Percentiles rank a stretch among this genome's conserved stretches.
Conservation (phyloP, 2,113 vertebrate genomes). For the Notechis scutatus region DNA sequence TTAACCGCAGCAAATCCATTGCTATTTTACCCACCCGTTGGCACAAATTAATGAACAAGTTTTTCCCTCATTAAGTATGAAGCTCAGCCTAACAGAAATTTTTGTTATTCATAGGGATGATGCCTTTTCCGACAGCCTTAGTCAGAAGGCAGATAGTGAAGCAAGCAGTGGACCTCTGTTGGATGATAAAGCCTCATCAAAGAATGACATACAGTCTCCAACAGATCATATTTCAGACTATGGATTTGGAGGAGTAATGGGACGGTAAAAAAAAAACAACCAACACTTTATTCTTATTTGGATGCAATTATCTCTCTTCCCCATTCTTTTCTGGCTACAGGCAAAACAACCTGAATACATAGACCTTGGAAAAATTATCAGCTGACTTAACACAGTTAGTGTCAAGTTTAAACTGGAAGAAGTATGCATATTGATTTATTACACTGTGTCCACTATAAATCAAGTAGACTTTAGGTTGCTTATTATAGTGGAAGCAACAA, state of each 20-base stretch:
- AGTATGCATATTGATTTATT: not conserved
- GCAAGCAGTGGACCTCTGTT: constrained; percentile 93
- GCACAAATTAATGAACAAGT: not conserved
- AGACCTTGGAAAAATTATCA: not conserved
- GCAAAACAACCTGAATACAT: not conserved
- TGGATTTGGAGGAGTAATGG: constrained; percentile 87
- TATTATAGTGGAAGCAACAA: not conserved
- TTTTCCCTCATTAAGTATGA: not conserved
- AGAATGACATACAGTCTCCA: constrained; percentile 91
- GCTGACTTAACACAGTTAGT: not conserved
- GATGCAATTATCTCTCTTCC: rapidly evolving
- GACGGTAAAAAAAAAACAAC: constrained; percentile 75
- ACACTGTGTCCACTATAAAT: not conserved
- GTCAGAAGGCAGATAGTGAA: constrained; percentile 97
- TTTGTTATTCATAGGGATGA: constrained; percentile 81
- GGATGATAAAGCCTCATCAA: constrained; percentile 93
- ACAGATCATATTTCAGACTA: constrained; percentile 90
- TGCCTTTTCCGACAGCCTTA: constrained; percentile 95
- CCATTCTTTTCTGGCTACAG: not conserved
- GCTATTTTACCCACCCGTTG: not conserved
- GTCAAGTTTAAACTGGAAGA: not conserved
- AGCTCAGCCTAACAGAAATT: not conserved
- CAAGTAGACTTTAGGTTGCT: not conserved
- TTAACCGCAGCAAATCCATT: not conserved
- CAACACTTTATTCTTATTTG: not conserved